Base-by-base conservation (phyloP, 2,113 vertebrate species). In the Colaptes auratus region DNA sequence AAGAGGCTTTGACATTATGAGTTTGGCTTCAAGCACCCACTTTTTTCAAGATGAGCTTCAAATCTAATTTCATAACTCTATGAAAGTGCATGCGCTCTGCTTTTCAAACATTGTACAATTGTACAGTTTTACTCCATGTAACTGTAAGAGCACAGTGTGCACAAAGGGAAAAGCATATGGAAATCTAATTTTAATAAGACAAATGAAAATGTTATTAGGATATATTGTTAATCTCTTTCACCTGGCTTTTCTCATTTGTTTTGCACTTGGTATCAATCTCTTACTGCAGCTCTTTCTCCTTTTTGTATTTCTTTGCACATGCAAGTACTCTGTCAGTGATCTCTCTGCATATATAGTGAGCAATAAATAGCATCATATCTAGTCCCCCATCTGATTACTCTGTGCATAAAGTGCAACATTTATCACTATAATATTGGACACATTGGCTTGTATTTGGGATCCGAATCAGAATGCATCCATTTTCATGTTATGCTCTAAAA, bases 331-430 rank as follows among this genome's bases (percentile, higher is more conserved):
- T 82, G 25, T 92, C 92, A 75, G n/a, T 6, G 30, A 95, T 86
- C 70, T 89, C 53, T 73, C 70, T 66, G 66, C 66, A 72, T 65
- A 73, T 63, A 46, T 59, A 79, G 59, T 25, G 81, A 93, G n/a
- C 81, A 93, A 89, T 86, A 93, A 96, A 89, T 46, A 79, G 73
- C 81, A 70, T 88, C 73, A 31, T 92, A 84, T 69, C 81, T 94
- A 94, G 90, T 95, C 86, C 80, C 50, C 63, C 78, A 55, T 79
- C 92, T 88, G 82, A 80, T 92, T 88, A 44, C 82, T 86, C 69
- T 84, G 48, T 90, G 64, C 82, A 21, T 72, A 89, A 95, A 92
- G 28, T 70, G 63, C 85, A 89, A 65, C 69, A 78, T 95, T 88
- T 83, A 81, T 74, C 27, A 36, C 76, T 69, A 6, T 60, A 72